These are phyloP conservation scores for Myotis pilosus DNA, from an alignment of 2,797 vertebrate species.

Conservation along the genomic window DNA sequence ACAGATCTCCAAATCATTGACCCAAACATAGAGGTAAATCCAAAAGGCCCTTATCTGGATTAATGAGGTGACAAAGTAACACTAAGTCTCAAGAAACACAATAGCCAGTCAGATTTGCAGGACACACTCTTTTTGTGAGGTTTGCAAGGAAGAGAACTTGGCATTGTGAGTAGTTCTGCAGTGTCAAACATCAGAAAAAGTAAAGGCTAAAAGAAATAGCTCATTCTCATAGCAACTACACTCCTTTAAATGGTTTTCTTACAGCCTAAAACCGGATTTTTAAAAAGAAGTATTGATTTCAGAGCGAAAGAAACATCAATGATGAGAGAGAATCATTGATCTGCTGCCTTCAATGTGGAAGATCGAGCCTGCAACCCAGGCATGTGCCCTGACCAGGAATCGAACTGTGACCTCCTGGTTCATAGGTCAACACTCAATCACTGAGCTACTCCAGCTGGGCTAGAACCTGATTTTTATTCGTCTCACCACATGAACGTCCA, in stretches of 20 bases:
- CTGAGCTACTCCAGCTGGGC: neutral
- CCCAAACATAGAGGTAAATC: neutral
- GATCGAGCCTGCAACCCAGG: too few relatives aligned
- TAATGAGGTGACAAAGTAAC: neutral
- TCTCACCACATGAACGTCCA: neutral
- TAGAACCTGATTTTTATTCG: neutral
- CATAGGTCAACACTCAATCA: too few relatives aligned
- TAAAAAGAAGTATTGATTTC: too few relatives aligned
- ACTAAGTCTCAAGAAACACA: slow-evolving; percentile 1
- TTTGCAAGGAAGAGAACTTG: neutral
- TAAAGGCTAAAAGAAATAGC: neutral
- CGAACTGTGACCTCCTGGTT: too few relatives aligned
- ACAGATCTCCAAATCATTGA: neutral
- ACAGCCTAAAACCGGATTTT: neutral
- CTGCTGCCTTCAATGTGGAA: too few relatives aligned
- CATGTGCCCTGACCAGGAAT: too few relatives aligned
- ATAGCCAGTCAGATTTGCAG: neutral
- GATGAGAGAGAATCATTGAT: too few relatives aligned
- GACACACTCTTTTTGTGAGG: neutral
- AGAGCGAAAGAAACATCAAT: too few relatives aligned
- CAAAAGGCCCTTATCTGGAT: neutral
- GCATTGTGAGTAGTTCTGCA: neutral
- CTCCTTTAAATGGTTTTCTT: neutral
- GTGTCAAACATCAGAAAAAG: neutral
- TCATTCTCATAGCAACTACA: neutral